A percentile compares a stretch with the other conserved stretches of the same genome.
phyloP scores from a whole-genome alignment of 1,140 invertebrate species.

The Nautilus pompilius region DNA sequence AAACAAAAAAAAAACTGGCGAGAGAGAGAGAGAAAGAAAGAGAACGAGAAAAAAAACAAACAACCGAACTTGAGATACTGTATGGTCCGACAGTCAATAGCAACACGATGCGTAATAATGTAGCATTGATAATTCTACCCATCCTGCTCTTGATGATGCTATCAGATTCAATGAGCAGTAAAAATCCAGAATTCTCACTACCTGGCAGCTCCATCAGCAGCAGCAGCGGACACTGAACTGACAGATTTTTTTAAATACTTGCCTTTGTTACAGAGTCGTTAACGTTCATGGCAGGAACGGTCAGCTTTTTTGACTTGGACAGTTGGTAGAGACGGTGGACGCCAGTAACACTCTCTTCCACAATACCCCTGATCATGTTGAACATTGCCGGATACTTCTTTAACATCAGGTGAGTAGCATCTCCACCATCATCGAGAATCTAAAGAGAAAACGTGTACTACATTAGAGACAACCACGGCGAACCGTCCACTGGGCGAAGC shows the following conservation, averaged over 20 bases:
- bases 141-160: no score
- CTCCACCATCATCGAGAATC: slow-evolving; percentile 97
- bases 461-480: neutral
- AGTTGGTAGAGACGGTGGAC: slow-evolving; percentile 95
- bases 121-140: no score
- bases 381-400: slow-evolving; percentile 95
- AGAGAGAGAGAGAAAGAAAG: neutral
- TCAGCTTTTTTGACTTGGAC: slow-evolving; percentile 89
- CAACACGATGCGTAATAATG: no score
- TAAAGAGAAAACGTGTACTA: slow-evolving; percentile 15
- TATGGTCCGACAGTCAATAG: no score
- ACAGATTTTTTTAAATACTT: neutral
- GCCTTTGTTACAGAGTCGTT: slow-evolving; percentile 95
- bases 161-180: no score
- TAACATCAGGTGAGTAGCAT: slow-evolving; percentile 94
- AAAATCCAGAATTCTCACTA: no score
- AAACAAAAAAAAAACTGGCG: neutral
- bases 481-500: no score
- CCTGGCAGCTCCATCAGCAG: neutral
- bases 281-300: slow-evolving; percentile 98
- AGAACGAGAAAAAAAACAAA: no score
- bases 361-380: slow-evolving; percentile 94
- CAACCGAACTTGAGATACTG: no score
- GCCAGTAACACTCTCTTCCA: slow-evolving; percentile 96
- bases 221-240: neutral